Percentiles rank a stretch among this genome's conserved stretches.
Conservation (phyloP, 2,888 invertebrate genomes). For the Sphaerophoria taeniata region DNA sequence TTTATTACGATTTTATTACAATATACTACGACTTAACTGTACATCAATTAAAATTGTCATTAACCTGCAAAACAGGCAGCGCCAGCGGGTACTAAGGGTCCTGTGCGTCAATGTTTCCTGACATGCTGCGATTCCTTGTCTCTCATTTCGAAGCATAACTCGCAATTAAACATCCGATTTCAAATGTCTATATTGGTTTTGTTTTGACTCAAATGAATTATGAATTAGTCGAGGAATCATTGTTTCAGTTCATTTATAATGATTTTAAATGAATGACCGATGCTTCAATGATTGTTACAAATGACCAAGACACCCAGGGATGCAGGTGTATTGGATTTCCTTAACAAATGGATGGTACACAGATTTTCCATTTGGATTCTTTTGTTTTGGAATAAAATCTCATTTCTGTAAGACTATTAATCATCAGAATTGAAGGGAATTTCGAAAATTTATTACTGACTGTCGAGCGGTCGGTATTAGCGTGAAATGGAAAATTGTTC, state of each 20-base stretch:
- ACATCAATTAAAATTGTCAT: constrained; percentile 42
- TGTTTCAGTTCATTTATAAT: constrained; percentile 50
- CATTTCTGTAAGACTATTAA: background rate
- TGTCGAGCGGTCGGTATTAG: no score
- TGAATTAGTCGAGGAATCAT: constrained; percentile 49
- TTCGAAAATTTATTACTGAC: background rate
- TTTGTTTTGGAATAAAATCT: background rate
- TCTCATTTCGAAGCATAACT: constrained; percentile 31
- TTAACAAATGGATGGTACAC: no score
- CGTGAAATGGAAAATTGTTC: no score
- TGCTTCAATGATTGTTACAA: background rate
- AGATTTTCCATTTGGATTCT: background rate
- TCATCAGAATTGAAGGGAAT: background rate
- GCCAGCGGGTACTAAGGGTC: background rate
- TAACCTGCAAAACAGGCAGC: background rate
- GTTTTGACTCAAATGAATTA: constrained; percentile 51
- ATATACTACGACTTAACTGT: background rate
- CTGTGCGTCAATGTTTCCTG: background rate
- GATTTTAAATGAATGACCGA: background rate
- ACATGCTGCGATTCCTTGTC: background rate
- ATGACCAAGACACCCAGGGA: background rate
- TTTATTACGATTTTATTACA: constrained; percentile 10
- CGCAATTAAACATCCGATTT: constrained; percentile 63
- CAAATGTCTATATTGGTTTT: constrained; percentile 41
- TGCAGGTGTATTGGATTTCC: no score